Conservation (phyloP, 2,797 vertebrate genomes). For the Liasis olivaceus region DNA sequence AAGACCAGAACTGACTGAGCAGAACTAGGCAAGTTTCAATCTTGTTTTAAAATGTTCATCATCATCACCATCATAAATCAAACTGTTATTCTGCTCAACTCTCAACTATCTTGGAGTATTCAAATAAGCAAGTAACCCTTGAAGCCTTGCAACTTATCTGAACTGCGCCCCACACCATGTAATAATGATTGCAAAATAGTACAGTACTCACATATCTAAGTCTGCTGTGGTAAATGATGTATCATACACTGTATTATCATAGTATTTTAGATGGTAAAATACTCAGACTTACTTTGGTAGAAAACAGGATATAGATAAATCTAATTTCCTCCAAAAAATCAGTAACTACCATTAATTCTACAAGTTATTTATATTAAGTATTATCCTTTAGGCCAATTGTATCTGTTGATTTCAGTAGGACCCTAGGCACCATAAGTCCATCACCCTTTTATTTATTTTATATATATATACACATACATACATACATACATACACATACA, state of each 20-base stretch:
- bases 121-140: background rate
- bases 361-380: background rate
- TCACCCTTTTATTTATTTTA: background rate
- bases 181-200: background rate
- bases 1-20: background rate
- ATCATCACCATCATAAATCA: too few species aligned
- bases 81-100: too few species aligned
- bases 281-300: background rate
- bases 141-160: background rate
- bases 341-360: background rate
- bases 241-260: background rate
- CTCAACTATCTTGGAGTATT: background rate
- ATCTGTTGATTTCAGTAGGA: background rate
- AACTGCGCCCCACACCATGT: background rate
- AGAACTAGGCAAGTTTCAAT: background rate
- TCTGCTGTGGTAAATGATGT: background rate
- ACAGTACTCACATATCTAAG: background rate
- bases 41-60: background rate
- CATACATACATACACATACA: too few species aligned
- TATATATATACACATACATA: too few species aligned
- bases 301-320: background rate
- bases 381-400: background rate
- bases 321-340: background rate
- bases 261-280: background rate
- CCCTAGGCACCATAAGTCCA: background rate